A percentile compares a stretch with the other conserved stretches of the same genome.
Evolutionary conservation across 1,140 invertebrate species (phyloP).

Genomic region (Hycleus phaleratus): DNA sequence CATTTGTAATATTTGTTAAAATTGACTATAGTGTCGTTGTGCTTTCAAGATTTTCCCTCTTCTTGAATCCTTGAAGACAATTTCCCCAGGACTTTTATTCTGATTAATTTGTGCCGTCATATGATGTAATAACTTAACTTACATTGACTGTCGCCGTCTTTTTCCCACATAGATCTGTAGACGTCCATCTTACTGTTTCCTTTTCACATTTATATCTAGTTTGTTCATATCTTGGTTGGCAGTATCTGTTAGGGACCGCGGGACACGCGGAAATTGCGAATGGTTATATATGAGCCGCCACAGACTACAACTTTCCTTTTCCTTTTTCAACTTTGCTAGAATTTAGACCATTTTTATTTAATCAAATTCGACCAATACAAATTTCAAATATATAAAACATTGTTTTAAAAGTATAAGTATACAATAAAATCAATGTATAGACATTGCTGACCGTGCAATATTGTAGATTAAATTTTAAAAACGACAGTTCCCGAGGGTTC

Average conservation of each 20-base stretch:
- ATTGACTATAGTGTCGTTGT: too few species aligned
- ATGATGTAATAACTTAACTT: constrained; percentile 20
- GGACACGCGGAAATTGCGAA: constrained; percentile 15
- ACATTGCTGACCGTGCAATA: too few species aligned
- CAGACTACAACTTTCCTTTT: constrained; percentile 7
- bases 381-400: too few species aligned
- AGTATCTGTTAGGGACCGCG: constrained; percentile 3
- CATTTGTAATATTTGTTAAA: too few species aligned
- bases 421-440: too few species aligned
- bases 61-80: background rate
- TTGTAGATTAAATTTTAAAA: too few species aligned
- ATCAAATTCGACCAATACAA: too few species aligned
- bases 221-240: constrained; percentile 15
- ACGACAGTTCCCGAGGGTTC: too few species aligned
- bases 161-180: constrained; percentile 6
- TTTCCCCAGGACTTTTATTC: constrained; percentile 17
- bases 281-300: constrained; percentile 12
- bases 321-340: background rate
- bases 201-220: constrained; percentile 17
- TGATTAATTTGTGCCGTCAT: constrained; percentile 22
- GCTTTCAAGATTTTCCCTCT: too few species aligned
- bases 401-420: too few species aligned
- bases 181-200: constrained; percentile 6
- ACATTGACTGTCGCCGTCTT: constrained; percentile 13
- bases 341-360: background rate